These are phyloP conservation scores for Synanthedon tipuliformis DNA, from an alignment of 2,888 invertebrate genomes.

Conservation along the genomic window DNA sequence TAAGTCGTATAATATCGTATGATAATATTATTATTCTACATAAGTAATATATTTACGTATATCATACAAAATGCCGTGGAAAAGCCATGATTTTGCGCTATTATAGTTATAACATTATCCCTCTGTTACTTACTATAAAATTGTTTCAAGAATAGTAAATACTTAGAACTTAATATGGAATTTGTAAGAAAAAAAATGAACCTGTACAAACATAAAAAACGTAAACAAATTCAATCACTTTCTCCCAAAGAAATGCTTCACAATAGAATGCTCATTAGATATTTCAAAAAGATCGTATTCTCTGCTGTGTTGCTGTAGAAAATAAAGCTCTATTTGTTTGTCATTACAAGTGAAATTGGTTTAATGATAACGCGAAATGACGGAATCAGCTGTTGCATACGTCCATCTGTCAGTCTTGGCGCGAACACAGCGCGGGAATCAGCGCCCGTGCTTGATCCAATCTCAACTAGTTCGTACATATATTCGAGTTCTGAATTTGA, in stretches of 20 bases:
- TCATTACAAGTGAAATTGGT: background rate
- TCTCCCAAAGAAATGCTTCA: background rate
- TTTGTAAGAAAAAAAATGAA: too few relatives aligned
- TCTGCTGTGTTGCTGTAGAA: background rate
- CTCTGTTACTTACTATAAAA: too few relatives aligned
- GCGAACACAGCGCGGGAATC: background rate
- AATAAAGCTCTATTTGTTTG: background rate
- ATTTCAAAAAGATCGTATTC: background rate
- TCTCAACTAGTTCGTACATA: too few relatives aligned
- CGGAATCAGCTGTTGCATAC: background rate
- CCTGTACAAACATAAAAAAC: background rate
- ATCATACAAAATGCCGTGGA: too few relatives aligned
- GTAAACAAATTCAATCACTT: background rate
- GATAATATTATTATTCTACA: too few relatives aligned
- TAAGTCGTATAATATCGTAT: too few relatives aligned
- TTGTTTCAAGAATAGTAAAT: too few relatives aligned
- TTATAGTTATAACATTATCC: too few relatives aligned
- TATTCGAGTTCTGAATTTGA: too few relatives aligned
- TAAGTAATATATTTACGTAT: too few relatives aligned
- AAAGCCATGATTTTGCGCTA: too few relatives aligned
- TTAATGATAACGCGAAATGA: background rate
- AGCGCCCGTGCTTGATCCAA: background rate
- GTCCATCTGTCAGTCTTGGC: background rate
- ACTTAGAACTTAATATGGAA: too few relatives aligned
- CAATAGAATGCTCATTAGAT: background rate